Conservation (phyloP, 1,140 invertebrate genomes). For the Calliopsis andreniformis region DNA sequence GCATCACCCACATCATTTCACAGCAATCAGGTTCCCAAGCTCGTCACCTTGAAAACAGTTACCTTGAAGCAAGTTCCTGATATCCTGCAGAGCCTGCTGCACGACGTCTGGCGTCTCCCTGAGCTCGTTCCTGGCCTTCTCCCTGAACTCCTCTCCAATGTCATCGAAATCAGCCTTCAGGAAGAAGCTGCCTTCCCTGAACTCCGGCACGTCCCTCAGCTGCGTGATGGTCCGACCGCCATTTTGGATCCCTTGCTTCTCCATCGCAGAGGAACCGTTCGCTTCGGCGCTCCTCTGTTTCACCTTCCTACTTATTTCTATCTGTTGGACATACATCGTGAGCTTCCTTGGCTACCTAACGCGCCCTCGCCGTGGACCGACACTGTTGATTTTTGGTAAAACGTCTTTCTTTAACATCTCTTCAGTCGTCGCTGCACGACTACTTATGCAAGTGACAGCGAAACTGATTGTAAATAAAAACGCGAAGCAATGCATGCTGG, state of each 20-base stretch:
- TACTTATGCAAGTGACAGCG: too few species aligned
- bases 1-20: too few species aligned
- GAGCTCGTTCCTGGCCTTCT: constrained; percentile 75
- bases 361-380: not conserved
- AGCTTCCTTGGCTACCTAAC: not conserved
- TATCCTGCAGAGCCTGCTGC: constrained; percentile 66
- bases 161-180: constrained; percentile 65
- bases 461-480: too few species aligned
- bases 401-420: too few species aligned
- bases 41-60: not conserved
- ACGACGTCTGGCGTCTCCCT: constrained; percentile 79
- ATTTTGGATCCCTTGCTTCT: not conserved
- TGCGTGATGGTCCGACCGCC: not conserved
- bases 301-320: too few species aligned
- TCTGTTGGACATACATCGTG: constrained; percentile 32
- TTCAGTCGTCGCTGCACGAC: too few species aligned
- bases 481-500: too few species aligned
- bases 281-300: too few species aligned
- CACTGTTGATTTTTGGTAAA: not conserved
- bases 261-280: not conserved
- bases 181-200: constrained; percentile 61
- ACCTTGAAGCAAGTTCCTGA: constrained; percentile 78
- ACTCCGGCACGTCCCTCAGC: not conserved
- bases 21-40: not conserved
- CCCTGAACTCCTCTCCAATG: constrained; percentile 42